Evolutionary conservation across 2,888 invertebrate species (phyloP).

Genomic region (Falcaria lacertinaria): DNA sequence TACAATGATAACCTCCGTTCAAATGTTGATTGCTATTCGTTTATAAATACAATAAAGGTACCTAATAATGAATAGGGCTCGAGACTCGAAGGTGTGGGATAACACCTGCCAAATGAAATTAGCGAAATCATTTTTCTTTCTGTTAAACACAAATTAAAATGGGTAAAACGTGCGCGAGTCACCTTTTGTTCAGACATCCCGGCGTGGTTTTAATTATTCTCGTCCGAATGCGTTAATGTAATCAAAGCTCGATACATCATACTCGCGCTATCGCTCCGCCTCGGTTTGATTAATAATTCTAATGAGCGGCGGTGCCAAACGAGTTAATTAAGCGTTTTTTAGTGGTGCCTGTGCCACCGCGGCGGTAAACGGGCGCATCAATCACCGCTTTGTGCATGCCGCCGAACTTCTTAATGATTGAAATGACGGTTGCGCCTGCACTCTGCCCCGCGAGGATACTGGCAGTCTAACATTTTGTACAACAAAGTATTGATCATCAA

Average conservation of each 20-base stretch:
- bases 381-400: conserved; percentile 74
- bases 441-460: conserved; percentile 40
- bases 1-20: too few species aligned
- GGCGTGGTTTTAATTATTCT: conserved; percentile 73
- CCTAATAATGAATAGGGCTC: not conserved
- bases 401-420: conserved; percentile 75
- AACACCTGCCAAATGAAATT: conserved; percentile 15
- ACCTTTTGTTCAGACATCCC: conserved; percentile 53
- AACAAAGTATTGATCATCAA: too few species aligned
- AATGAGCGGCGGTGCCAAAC: conserved; percentile 79
- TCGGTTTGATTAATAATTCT: conserved; percentile 78
- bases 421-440: conserved; percentile 47
- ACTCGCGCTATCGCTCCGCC: conserved; percentile 71
- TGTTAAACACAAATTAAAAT: conserved; percentile 24
- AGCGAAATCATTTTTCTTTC: conserved; percentile 35
- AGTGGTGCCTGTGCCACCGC: conserved; percentile 57
- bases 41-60: too few species aligned
- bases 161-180: conserved; percentile 7
- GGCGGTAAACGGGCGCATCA: conserved; percentile 76
- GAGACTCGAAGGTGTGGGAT: conserved; percentile 6
- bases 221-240: conserved; percentile 71
- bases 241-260: conserved; percentile 79
- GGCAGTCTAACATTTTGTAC: not conserved
- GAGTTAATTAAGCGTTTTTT: conserved; percentile 79
- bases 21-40: too few species aligned